Evolutionary conservation across 2,113 vertebrate genomes (phyloP).

Genomic region (Sylvietta virens): DNA sequence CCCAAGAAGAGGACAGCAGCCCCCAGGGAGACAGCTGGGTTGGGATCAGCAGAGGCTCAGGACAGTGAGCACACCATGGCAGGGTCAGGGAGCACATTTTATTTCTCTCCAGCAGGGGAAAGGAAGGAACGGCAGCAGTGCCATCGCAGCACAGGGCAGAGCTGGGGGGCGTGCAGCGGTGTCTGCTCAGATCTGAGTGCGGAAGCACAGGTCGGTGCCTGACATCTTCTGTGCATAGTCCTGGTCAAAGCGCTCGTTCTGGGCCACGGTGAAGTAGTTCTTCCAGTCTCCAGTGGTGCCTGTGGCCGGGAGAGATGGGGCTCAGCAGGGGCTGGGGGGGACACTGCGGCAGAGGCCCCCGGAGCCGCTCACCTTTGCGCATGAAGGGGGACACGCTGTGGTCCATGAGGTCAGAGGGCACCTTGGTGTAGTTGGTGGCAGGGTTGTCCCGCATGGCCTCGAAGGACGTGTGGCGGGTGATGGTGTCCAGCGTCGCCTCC

Average conservation of each 20-base stretch:
- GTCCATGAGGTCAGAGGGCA: conserved; percentile 51
- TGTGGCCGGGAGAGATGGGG: background rate
- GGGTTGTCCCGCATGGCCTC: conserved; percentile 70
- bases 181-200: background rate
- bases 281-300: conserved; percentile 69
- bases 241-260: conserved; percentile 72
- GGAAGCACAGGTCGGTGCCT: conserved; percentile 72
- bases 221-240: conserved; percentile 82
- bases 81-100: background rate
- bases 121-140: background rate
- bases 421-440: conserved; percentile 60
- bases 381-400: conserved; percentile 63
- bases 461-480: conserved; percentile 61
- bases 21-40: background rate
- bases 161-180: rapidly evolving
- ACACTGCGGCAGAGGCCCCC: rapidly evolving
- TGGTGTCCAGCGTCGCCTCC: background rate
- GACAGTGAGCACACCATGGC: background rate
- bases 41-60: background rate
- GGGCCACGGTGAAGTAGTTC: conserved; percentile 69
- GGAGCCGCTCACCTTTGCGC: conserved; percentile 62
- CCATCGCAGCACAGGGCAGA: background rate
- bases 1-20: background rate
- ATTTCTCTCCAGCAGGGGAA: background rate
- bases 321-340: background rate